These are phyloP conservation scores for Oreochromis aureus DNA, from an alignment of 2,113 vertebrate genomes.

Conservation along the genomic window DNA sequence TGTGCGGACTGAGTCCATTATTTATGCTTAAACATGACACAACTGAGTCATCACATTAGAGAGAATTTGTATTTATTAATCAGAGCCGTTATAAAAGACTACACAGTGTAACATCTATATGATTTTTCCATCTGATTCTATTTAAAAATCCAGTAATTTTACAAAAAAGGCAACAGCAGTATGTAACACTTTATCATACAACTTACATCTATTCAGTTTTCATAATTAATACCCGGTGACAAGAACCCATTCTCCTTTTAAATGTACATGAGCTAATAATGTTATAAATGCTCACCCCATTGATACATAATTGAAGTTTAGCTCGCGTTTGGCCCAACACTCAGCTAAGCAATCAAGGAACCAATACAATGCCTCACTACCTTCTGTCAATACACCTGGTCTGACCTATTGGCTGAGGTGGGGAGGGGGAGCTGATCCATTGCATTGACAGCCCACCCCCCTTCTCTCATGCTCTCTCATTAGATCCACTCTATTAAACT, in stretches of 20 bases:
- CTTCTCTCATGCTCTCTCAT: slow-evolving; percentile 46
- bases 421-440: slow-evolving; percentile 41
- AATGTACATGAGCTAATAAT: neutral
- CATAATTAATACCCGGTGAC: neutral
- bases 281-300: slow-evolving; percentile 17
- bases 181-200: neutral
- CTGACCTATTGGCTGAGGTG: slow-evolving; percentile 51
- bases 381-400: slow-evolving; percentile 44
- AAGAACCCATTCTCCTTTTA: neutral
- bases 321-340: slow-evolving; percentile 27
- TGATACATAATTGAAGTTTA: slow-evolving; percentile 50
- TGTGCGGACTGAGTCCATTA: neutral
- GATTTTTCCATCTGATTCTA: neutral
- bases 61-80: slow-evolving; percentile 34
- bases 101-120: neutral
- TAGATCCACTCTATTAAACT: slow-evolving; percentile 68
- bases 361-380: slow-evolving; percentile 43
- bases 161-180: neutral
- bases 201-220: neutral
- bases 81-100: neutral
- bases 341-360: slow-evolving; percentile 43
- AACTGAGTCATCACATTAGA: neutral
- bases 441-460: slow-evolving; percentile 24
- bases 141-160: neutral
- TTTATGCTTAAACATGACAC: slow-evolving; percentile 1